Evolutionary conservation across 2,888 invertebrate genomes (phyloP).

Genomic region (Polydrusus tereticollis): DNA sequence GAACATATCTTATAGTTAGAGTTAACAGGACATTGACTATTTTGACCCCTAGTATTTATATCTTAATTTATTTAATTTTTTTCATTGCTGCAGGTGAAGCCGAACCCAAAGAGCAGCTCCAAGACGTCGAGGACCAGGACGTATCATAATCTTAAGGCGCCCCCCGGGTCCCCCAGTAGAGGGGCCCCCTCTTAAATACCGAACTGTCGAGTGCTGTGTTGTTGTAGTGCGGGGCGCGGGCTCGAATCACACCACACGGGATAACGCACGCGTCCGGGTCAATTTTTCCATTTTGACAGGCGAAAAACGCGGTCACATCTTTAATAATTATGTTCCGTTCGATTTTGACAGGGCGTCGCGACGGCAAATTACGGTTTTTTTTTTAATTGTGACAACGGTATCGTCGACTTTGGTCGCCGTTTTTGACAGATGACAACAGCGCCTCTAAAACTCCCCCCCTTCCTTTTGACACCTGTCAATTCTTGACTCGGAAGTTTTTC

Average conservation of each 20-base stretch:
- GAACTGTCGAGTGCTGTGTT: constrained; percentile 51
- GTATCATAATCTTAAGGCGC: constrained; percentile 82
- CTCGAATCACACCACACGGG: constrained; percentile 22
- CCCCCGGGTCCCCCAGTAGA: constrained; percentile 20
- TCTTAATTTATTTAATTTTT: constrained; percentile 28
- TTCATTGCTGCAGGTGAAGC: constrained; percentile 80
- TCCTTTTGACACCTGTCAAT: constrained; percentile 13
- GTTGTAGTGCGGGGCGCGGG: constrained; percentile 49
- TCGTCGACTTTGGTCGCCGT: too few species aligned
- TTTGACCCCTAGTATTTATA: too few species aligned
- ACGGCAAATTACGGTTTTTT: neutral
- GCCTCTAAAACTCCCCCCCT: too few species aligned
- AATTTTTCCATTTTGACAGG: constrained; percentile 8
- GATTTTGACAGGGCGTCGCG: neutral
- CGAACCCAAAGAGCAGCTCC: constrained; percentile 91
- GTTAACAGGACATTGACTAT: too few species aligned
- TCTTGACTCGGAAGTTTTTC: neutral
- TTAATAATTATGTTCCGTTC: neutral
- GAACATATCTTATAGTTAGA: too few species aligned
- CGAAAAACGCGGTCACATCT: neutral
- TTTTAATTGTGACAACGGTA: too few species aligned
- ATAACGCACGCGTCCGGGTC: constrained; percentile 16
- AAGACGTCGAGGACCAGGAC: constrained; percentile 95
- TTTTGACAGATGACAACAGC: too few species aligned
- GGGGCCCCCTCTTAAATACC: constrained; percentile 40